Percentiles rank a stretch among this genome's conserved stretches.
phyloP scores from a whole-genome alignment of 2,888 invertebrate species.

The Adelphocoris suturalis region DNA sequence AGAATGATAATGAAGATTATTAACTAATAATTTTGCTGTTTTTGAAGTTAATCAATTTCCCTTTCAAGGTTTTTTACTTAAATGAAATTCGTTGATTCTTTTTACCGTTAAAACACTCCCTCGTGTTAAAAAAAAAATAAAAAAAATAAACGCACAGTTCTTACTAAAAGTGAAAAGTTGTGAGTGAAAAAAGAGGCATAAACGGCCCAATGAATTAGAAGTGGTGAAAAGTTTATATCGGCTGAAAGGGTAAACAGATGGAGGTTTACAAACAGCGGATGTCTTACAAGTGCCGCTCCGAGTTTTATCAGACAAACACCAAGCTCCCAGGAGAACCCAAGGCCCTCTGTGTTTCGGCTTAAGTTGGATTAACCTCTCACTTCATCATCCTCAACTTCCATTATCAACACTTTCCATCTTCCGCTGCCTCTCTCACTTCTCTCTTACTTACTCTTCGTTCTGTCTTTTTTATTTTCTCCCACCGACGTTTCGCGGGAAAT shows the following conservation, averaged over 20 bases:
- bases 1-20: too few relatives aligned
- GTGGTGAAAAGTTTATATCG: slow-evolving; percentile 69
- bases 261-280: slow-evolving; percentile 68
- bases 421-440: slow-evolving; percentile 9
- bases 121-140: background rate
- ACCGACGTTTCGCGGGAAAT: slow-evolving; percentile 41
- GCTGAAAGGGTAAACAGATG: slow-evolving; percentile 68
- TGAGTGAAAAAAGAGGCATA: slow-evolving; percentile 14
- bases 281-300: slow-evolving; percentile 66
- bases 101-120: background rate
- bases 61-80: too few relatives aligned
- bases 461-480: slow-evolving; percentile 23
- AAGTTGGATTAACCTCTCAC: slow-evolving; percentile 70
- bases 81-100: too few relatives aligned
- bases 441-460: background rate
- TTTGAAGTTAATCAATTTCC: too few relatives aligned
- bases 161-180: background rate
- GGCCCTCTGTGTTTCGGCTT: slow-evolving; percentile 68
- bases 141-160: background rate
- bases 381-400: slow-evolving; percentile 70
- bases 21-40: too few relatives aligned
- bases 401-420: slow-evolving; percentile 71
- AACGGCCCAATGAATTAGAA: slow-evolving; percentile 66
- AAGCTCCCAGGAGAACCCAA: slow-evolving; percentile 42
- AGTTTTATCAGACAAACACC: slow-evolving; percentile 71